phyloP scores from a whole-genome alignment of 2,888 invertebrate genomes.

The Pseudococcus longispinus region DNA sequence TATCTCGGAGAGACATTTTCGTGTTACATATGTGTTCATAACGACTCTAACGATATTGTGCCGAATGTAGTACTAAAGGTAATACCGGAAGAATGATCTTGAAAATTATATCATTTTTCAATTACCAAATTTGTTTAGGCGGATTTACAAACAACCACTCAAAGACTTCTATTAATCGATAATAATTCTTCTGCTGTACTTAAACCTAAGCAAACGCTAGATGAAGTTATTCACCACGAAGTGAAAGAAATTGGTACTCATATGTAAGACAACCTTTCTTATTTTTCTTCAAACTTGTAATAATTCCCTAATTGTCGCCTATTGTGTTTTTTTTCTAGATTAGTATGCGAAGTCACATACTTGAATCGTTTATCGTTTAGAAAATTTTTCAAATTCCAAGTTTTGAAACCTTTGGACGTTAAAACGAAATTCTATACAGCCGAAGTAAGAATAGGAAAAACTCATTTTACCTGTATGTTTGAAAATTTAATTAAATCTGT shows the following conservation, averaged over 20 bases:
- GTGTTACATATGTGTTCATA: constrained; percentile 96
- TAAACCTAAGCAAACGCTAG: constrained; percentile 82
- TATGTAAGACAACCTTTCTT: constrained; percentile 70
- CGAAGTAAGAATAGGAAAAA: constrained; percentile 67
- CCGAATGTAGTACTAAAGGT: constrained; percentile 84
- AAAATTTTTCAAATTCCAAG: constrained; percentile 98
- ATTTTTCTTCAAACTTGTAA: not conserved
- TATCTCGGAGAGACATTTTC: constrained; percentile 98
- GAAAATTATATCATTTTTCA: not conserved
- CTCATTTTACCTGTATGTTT: not conserved
- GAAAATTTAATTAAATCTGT: not conserved
- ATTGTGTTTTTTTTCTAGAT: constrained; percentile 66
- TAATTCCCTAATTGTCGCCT: not conserved
- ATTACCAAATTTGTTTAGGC: constrained; percentile 67
- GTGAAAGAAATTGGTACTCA: constrained; percentile 99
- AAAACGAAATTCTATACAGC: constrained; percentile 98
- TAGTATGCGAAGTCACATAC: constrained; percentile 96
- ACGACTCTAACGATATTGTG: constrained; percentile 86
- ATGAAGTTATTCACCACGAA: constrained; percentile 97
- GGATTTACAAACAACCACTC: constrained; percentile 90
- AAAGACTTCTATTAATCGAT: constrained; percentile 82
- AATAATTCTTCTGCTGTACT: constrained; percentile 68
- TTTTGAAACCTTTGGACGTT: constrained; percentile 96
- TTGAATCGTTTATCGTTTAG: constrained; percentile 82
- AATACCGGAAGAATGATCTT: constrained; percentile 59